Evolutionary conservation across 2,113 vertebrate genomes (phyloP).

Genomic region (Hemichromis elongatus): DNA sequence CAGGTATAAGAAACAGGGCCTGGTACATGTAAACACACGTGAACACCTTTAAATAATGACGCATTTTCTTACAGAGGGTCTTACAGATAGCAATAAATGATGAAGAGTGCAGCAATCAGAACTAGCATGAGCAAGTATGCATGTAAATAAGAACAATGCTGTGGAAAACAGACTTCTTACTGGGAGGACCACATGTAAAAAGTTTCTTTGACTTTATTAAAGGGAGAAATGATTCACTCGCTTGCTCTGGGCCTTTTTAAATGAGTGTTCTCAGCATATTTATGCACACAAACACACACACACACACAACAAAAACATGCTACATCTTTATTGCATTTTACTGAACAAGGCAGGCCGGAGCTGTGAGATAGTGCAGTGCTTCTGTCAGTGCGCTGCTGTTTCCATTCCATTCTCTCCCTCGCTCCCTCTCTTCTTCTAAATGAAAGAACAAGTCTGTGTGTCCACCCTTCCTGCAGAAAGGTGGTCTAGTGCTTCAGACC

Average conservation of each 20-base stretch:
- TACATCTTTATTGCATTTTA: constrained; percentile 43
- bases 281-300: not conserved
- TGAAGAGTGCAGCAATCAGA: not conserved
- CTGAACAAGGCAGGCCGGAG: not conserved
- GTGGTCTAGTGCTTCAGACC: constrained; percentile 50
- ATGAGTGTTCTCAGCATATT: not conserved
- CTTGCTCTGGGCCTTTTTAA: not conserved
- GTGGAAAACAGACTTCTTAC: not conserved
- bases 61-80: not conserved
- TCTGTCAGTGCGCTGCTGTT: constrained; percentile 13
- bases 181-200: not conserved
- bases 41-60: not conserved
- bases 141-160: constrained; percentile 1
- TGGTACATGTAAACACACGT: not conserved
- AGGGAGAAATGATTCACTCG: constrained; percentile 13
- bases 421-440: not conserved
- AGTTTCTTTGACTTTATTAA: not conserved
- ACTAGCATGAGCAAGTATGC: not conserved
- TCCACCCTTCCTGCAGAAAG: constrained; percentile 50
- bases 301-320: not conserved
- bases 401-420: not conserved
- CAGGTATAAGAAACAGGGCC: too few relatives aligned
- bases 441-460: not conserved
- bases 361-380: not conserved
- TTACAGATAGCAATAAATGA: not conserved